A percentile compares a stretch with the other conserved stretches of the same genome.
Conservation (phyloP, 2,113 vertebrate genomes). For the Sturnira hondurensis region DNA sequence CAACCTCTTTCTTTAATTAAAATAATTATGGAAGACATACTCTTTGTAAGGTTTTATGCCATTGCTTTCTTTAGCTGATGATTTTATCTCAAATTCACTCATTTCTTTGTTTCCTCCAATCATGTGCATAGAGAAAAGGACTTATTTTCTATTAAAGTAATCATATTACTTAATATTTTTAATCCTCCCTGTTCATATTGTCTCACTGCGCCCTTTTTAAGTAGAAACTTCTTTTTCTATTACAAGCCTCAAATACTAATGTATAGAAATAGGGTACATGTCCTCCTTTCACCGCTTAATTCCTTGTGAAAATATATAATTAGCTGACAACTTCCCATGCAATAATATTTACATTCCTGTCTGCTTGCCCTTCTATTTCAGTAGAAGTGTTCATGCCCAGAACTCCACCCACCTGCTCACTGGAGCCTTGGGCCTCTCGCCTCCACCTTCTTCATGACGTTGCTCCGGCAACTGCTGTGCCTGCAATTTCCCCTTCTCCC, state of each 20-base stretch:
- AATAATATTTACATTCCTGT: not conserved
- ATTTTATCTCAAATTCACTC: not conserved
- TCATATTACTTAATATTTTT: not conserved
- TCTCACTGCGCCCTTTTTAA: not conserved
- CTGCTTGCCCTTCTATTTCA: not conserved
- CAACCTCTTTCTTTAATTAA: not conserved
- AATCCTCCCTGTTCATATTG: not conserved
- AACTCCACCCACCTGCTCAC: not conserved
- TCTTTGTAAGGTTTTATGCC: not conserved
- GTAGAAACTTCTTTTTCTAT: not conserved
- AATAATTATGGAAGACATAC: not conserved
- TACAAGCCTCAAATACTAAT: not conserved
- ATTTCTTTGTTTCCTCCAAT: not conserved
- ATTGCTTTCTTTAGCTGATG: not conserved
- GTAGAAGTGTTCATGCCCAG: not conserved
- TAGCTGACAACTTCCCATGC: not conserved
- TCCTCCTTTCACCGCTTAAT: not conserved
- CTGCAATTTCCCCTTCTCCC: not conserved
- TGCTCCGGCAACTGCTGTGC: not conserved
- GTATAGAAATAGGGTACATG: not conserved
- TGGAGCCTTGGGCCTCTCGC: not conserved
- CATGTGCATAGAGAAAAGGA: not conserved
- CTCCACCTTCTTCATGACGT: not conserved
- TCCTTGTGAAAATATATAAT: not conserved
- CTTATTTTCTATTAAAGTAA: not conserved